phyloP scores from a whole-genome alignment of 2,797 vertebrate genomes.

The Pangasius macronema region DNA sequence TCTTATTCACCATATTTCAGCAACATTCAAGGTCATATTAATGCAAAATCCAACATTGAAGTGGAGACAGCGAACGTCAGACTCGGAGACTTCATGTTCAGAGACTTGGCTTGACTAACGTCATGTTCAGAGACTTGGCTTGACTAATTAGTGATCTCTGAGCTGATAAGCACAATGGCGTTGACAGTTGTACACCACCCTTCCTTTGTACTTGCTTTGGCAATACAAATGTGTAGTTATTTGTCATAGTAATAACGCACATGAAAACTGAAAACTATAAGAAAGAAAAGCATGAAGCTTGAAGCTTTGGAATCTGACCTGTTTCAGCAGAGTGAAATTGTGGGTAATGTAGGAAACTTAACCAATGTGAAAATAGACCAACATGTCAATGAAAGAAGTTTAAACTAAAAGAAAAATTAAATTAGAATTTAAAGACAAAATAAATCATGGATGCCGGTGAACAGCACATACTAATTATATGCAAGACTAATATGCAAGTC shows the following conservation, averaged over 20 bases:
- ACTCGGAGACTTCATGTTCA: not conserved
- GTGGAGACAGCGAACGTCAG: too few species aligned
- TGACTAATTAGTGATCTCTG: not conserved
- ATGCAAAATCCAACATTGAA: not conserved
- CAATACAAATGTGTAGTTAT: too few species aligned
- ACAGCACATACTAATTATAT: not conserved
- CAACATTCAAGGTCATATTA: not conserved
- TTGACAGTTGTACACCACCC: not conserved
- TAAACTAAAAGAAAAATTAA: not conserved
- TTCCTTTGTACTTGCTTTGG: too few species aligned
- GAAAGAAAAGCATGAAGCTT: not conserved
- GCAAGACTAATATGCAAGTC: not conserved
- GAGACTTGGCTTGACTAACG: not conserved
- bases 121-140: not conserved
- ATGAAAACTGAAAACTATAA: not conserved
- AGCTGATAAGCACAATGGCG: not conserved
- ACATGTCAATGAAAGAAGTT: not conserved
- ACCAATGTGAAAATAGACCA: not conserved
- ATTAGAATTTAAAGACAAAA: not conserved
- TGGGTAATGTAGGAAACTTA: not conserved
- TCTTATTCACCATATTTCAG: not conserved
- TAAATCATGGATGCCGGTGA: too few species aligned
- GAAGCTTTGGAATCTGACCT: not conserved
- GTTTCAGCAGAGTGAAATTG: not conserved
- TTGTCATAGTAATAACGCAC: too few species aligned